Evolutionary conservation across 2,797 vertebrate genomes (phyloP), one percentile per base, ranked within the genome.

Genomic region (Hafferia zeledoni): DNA sequence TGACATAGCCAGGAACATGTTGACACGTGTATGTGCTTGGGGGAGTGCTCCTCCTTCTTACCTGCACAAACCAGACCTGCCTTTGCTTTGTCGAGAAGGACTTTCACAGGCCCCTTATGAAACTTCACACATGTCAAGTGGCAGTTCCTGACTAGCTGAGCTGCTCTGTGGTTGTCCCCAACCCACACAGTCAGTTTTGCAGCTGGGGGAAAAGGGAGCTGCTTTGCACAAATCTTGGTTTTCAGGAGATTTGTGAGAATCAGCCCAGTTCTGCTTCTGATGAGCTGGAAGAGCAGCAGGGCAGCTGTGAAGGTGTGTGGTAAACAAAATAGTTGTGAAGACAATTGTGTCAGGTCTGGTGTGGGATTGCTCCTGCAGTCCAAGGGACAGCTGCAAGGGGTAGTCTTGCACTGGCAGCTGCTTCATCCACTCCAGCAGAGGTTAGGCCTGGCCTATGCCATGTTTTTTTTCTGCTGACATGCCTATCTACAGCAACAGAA

Each of bases 1-100:
- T 14, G 52, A 33, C 1, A 2, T 0, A 39, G 64, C 44, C 28
- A 43, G 55, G 31, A 72, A 56, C 22, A 4, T 31, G 39, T 6
- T 44, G 63, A 61, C 35, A 31, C 0, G 0, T 0, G 11, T 35
- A 67, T 0, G 0, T 75, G 93, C 52, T 39, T 28, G 23, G 39
- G 10, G 33, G 23, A 93, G 55, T 12, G 19, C 71, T 79, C 57
- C 13, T 84, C 83, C 63, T 59, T 43, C 43, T 49, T 11, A 67
- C 56, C 93, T 50, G 63, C 86, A 86, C 52, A 49, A 87, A 87
- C 55, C 60, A 82, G 67, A 82, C 22, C 64, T 63, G 56, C 49
- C 3, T 1, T 63, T 35, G 33, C 55, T 35, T 83, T 43, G 31
- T 17, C 0, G 0, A 56, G 65, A 28, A 87, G 71, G 44, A 83